phyloP scores from a whole-genome alignment of 2,113 vertebrate genomes.

The Columbina picui region DNA sequence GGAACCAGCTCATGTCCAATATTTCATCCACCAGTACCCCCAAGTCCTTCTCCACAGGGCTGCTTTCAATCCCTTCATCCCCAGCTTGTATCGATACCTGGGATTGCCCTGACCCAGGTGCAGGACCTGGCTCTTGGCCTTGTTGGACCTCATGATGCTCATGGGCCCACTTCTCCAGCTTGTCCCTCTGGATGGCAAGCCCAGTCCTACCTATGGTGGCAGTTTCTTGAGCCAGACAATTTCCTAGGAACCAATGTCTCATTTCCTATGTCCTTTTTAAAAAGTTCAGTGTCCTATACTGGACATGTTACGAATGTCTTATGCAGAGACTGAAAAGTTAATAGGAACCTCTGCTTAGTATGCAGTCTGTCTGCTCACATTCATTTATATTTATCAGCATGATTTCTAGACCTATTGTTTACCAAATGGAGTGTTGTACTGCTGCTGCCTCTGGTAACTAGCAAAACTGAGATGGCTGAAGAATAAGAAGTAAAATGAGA shows the following conservation, averaged over 20 bases:
- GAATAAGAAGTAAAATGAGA: not conserved
- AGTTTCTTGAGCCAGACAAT: not conserved
- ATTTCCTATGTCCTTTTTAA: not conserved
- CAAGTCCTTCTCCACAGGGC: no score
- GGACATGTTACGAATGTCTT: not conserved
- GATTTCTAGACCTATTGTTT: not conserved
- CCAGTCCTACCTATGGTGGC: not conserved
- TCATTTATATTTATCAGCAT: constrained; percentile 6
- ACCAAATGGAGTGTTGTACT: not conserved
- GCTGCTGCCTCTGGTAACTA: not conserved
- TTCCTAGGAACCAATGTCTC: not conserved
- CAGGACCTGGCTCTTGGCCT: no score
- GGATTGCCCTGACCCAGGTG: no score
- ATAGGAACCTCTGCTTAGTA: not conserved
- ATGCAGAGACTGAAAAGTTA: not conserved
- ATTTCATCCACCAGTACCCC: no score
- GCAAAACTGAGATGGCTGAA: not conserved
- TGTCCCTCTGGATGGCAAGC: no score
- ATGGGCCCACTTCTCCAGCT: no score
- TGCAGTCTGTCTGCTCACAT: not conserved
- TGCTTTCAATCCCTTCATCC: no score
- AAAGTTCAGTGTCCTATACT: not conserved
- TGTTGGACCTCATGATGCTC: no score
- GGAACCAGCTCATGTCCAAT: no score
- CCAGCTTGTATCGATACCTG: no score